Conservation (phyloP, 2,113 vertebrate genomes). For the Oryzias celebensis region DNA sequence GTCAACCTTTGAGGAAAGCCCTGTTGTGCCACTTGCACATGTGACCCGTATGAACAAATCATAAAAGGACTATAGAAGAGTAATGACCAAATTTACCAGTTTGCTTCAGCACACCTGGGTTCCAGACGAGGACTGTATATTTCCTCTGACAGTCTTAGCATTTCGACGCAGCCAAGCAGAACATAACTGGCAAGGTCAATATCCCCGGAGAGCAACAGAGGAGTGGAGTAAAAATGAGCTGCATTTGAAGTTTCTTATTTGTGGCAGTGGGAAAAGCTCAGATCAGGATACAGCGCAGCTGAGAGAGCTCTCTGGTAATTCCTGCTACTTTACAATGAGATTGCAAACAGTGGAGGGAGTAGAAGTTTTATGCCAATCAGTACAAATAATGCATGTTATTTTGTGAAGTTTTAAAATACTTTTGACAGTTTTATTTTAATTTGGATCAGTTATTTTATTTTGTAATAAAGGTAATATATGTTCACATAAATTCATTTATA, state of each 20-base stretch:
- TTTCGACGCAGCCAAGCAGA: conserved; percentile 58
- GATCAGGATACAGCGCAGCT: conserved; percentile 4
- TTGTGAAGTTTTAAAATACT: no score
- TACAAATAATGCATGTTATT: no score
- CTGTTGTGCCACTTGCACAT: conserved; percentile 44
- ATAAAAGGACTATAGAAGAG: conserved; percentile 70
- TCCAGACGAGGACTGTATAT: conserved; percentile 66
- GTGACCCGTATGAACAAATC: conserved; percentile 62
- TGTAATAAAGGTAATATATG: no score
- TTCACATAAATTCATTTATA: no score
- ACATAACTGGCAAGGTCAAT: conserved; percentile 64
- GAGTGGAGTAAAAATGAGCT: conserved; percentile 37
- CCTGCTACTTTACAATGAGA: neutral
- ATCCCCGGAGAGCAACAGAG: conserved; percentile 48
- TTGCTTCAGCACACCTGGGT: conserved; percentile 73
- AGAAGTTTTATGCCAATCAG: no score
- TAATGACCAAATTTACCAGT: conserved; percentile 78
- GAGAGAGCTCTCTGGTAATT: neutral
- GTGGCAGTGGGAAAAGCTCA: conserved; percentile 31
- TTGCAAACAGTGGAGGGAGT: neutral
- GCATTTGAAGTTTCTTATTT: conserved; percentile 53
- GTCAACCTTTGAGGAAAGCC: conserved; percentile 49
- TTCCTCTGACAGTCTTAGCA: conserved; percentile 61
- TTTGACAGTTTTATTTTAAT: no score
- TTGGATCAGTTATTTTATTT: no score